These are phyloP conservation scores for Gisinianus flammeolus DNA, from an alignment of 2,888 invertebrate genomes.

Conservation along the genomic window DNA sequence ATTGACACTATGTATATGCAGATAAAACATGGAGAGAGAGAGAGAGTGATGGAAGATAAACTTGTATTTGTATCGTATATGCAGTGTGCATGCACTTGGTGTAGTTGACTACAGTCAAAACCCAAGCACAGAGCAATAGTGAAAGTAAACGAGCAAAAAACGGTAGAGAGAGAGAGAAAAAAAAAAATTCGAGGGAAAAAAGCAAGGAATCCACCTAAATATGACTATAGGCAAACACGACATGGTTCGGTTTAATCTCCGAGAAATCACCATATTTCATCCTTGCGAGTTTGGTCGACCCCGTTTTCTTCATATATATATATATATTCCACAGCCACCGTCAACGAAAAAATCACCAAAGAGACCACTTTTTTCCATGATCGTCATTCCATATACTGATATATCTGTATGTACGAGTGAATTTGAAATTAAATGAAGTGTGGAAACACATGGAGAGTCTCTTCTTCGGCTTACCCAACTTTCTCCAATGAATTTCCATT, in stretches of 20 bases:
- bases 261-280: constrained; percentile 54
- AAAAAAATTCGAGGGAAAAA: constrained; percentile 19
- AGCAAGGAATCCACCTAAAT: constrained; percentile 30
- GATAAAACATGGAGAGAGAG: neutral
- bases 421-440: neutral
- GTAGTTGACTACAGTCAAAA: too few relatives aligned
- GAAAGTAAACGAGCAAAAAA: constrained; percentile 7
- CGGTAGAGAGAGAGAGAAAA: neutral
- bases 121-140: neutral
- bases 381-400: neutral
- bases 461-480: constrained; percentile 22
- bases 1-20: too few relatives aligned
- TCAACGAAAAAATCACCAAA: neutral
- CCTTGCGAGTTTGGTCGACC: constrained; percentile 27
- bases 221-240: constrained; percentile 49
- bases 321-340: neutral
- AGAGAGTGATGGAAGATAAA: neutral
- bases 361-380: neutral
- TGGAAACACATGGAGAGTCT: neutral
- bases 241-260: constrained; percentile 51
- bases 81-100: too few relatives aligned
- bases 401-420: neutral
- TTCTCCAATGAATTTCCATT: constrained; percentile 40
- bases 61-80: too few relatives aligned
- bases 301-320: neutral